Base-by-base conservation (phyloP, 2,888 invertebrate genomes). In the Synergus japonicus region DNA sequence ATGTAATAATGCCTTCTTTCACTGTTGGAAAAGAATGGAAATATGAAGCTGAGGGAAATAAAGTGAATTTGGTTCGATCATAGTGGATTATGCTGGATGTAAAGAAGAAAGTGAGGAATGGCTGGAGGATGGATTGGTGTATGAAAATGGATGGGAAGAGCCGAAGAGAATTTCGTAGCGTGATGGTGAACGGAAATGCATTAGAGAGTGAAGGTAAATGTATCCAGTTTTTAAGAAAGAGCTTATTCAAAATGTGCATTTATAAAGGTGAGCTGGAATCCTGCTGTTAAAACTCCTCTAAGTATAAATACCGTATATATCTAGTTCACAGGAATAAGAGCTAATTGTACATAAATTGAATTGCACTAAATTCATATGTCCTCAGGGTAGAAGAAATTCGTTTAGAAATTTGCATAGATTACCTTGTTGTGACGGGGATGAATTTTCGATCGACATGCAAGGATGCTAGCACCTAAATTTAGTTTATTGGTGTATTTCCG, bases 81-180 rank as follows among this genome's bases (percentile, higher is more conserved):
- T 69, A 46, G 69, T 69, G 69, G 69, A 49, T 69, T 69, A 73
- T 49, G 49, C 15, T 46, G 69, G 49, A 86, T 63, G 29, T 29
- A 63, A 76, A 60, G 64, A 64, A 60, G 60, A 76, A 60, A 41
- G 58, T 43, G 44, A 63, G 46, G 60, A 76, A 60, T 63, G 54
- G 44, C 63, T 37, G 22, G 12, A 76, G 76, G 76, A 76, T 44
- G 44, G 44, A 76, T 60, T 29, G 76, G 46, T 49, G 46, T 46
- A 69, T 73, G 67, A 73, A 73, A 49, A 54, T 73, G 49, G 49
- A 54, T 54, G 37, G 69, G 37, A 49, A 29, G 22, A 29, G 22
- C 22, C 22, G 22, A 29, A 29, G 54, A 37, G 49, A 37, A 69
- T 69, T 69, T 49, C 49, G 46, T 15, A 49, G 69, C 49, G 49